Base-by-base conservation (phyloP, 2,888 invertebrate genomes). In the Diplolepis rosae region DNA sequence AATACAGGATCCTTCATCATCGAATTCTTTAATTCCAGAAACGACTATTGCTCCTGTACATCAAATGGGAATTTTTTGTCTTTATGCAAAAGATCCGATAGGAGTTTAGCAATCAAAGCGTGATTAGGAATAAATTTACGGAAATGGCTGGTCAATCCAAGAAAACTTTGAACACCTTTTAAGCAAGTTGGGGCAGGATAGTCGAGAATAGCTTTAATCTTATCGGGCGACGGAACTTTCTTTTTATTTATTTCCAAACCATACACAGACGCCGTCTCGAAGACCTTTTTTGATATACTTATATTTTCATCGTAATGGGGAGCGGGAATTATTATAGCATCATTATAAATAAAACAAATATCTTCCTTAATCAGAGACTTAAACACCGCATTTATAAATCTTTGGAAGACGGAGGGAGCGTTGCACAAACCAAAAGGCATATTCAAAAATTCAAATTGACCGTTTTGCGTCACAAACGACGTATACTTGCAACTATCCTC, bases 101-200 rank as follows among this genome's bases (percentile, higher is more conserved):
- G 56, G n/a, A 80, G 82, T 74, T 76, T 78, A 7, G 79, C 77
- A 28, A 78, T 80, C n/a, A 56, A n/a, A n/a, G n/a, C n/a, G n/a
- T n/a, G n/a, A n/a, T n/a, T n/a, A n/a, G n/a, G n/a, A n/a, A n/a
- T n/a, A n/a, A n/a, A n/a, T n/a, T n/a, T n/a, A n/a, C n/a, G n/a
- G n/a, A n/a, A n/a, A n/a, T n/a, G n/a, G n/a, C n/a, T n/a, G n/a
- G n/a, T n/a, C n/a, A n/a, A n/a, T n/a, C n/a, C n/a, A n/a, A n/a
- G n/a, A n/a, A n/a, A 56, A 13, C 56, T 56, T n/a, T 30, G 56
- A 22, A 56, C n/a, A 15, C n/a, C 56, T 35, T 56, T 56, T 15
- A 32, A 3, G 13, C 35, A 18, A 15, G 6, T 15, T 11, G 56
- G 56, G 7, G 1, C 56, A 1, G 30, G 70, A 65, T 73, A 71